Evolutionary conservation across 2,113 vertebrate species (phyloP), one percentile per base, ranked within the genome.

Genomic region (Anthoscopus minutus): DNA sequence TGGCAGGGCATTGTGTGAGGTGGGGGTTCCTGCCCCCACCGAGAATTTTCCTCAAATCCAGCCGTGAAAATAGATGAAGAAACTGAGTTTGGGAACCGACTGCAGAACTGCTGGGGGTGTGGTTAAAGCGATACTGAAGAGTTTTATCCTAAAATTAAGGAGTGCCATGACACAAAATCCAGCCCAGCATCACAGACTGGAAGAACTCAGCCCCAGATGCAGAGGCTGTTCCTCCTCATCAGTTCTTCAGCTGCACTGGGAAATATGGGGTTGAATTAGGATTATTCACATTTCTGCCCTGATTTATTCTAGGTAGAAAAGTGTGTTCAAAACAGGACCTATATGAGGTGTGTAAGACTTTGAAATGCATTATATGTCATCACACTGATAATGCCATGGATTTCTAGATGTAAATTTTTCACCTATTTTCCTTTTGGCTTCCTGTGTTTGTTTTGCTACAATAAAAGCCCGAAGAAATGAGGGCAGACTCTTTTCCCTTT

Each of bases 131-230:
- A 5, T 11, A 23, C 16, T 69, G 27, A 79, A 17, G 7, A 38
- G 28, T 42, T 91, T 58, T 23, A 35, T 30, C 53, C 35, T 11
- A 17, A 37, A 80, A 88, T 67, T 48, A 19, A 47, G 17, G 61
- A 20, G 21, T 44, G n/a, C 37, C 12, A 1, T 3, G 22, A 2
- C 8, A 44, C 13, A 58, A 80, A 86, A 64, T 7, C 19, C 74
- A 62, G 35, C 30, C 45, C 74, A 42, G 19, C 23, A 7, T 12
- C 71, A 5, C 4, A 7, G 16, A 1, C 11, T 38, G 53, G 28
- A 13, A 37, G 13, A 56, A 27, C 6, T 48, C 2, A 1, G 33
- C 31, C 45, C 50, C 70, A 79, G 20, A 6, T 1, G 0, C 7
- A 45, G 62, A 53, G 10, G 12, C 11, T 80, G 86, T 9, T 61